Evolutionary conservation across 92 coral and sea anemone species (phyloP).

Genomic region (Epizoanthus illoricatus): DNA sequence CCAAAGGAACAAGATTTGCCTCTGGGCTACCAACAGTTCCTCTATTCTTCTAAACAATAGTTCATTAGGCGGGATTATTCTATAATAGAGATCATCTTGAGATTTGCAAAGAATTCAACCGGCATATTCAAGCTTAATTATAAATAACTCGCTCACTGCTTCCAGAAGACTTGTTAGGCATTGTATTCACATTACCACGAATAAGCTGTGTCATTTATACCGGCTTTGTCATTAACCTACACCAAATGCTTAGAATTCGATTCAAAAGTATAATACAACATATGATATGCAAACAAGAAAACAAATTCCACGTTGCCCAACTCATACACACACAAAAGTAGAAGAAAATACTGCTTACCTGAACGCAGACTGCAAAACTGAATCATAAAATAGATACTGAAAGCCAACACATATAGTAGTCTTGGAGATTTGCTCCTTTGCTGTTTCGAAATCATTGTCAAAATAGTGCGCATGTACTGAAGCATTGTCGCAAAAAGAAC

Average conservation of each 20-base stretch:
- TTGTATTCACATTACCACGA: background rate
- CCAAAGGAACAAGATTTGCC: background rate
- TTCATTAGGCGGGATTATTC: background rate
- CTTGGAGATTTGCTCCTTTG: background rate
- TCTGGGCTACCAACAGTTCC: background rate
- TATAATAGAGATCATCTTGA: background rate
- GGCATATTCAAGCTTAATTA: background rate
- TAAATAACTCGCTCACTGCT: slow-evolving; percentile 1
- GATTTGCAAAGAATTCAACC: background rate
- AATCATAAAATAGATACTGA: slow-evolving; percentile 10
- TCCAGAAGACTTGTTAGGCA: too few relatives aligned
- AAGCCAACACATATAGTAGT: background rate
- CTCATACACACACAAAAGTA: background rate
- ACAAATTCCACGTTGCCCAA: background rate
- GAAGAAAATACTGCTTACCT: background rate
- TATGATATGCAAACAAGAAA: background rate
- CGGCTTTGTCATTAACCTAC: background rate
- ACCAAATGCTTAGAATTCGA: background rate
- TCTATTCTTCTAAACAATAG: slow-evolving; percentile 6
- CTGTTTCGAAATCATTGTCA: background rate
- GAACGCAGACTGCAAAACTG: slow-evolving; percentile 2
- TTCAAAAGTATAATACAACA: background rate
- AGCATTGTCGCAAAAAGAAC: background rate
- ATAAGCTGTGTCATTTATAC: background rate
- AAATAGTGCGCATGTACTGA: too few relatives aligned